Evolutionary conservation across 2,113 vertebrate genomes (phyloP).

Genomic region (Carassius auratus): DNA sequence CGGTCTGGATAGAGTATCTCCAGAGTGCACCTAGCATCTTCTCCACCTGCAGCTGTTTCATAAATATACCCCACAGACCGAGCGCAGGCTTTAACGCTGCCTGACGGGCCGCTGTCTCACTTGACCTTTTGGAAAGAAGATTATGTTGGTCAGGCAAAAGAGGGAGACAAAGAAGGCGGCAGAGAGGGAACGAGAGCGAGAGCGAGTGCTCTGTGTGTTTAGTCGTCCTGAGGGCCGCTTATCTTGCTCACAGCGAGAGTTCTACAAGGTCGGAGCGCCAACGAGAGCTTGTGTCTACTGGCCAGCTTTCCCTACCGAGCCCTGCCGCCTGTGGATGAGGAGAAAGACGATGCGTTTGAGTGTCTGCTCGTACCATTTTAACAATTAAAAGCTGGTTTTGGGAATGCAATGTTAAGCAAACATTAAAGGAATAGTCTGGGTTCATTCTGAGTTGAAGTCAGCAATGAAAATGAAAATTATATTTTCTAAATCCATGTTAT

Average conservation of each 20-base stretch:
- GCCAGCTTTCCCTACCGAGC: slow-evolving; percentile 41
- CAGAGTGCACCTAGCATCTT: slow-evolving; percentile 30
- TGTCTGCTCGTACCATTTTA: slow-evolving; percentile 46
- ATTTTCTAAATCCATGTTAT: background rate
- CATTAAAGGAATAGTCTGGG: background rate
- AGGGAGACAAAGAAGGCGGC: slow-evolving; percentile 18
- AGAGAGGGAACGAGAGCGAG: slow-evolving; percentile 29
- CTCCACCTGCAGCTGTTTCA: slow-evolving; percentile 62
- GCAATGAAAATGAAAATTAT: background rate
- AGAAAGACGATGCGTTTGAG: background rate
- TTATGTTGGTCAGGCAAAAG: slow-evolving; percentile 61
- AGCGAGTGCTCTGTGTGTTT: slow-evolving; percentile 46
- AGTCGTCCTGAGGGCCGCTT: slow-evolving; percentile 70
- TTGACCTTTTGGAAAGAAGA: slow-evolving; percentile 70
- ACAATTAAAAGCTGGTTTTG: slow-evolving; percentile 54
- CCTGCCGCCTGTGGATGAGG: slow-evolving; percentile 47
- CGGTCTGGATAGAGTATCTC: slow-evolving; percentile 36
- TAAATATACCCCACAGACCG: slow-evolving; percentile 56
- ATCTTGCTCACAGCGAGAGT: slow-evolving; percentile 67
- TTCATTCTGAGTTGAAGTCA: background rate
- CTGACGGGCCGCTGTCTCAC: slow-evolving; percentile 54
- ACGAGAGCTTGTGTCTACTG: slow-evolving; percentile 62
- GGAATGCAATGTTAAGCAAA: slow-evolving; percentile 30
- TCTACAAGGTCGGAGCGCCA: slow-evolving; percentile 66
- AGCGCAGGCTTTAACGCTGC: slow-evolving; percentile 27